Conservation (phyloP, 2,113 vertebrate genomes). For the Neolamprologus falcicula region DNA sequence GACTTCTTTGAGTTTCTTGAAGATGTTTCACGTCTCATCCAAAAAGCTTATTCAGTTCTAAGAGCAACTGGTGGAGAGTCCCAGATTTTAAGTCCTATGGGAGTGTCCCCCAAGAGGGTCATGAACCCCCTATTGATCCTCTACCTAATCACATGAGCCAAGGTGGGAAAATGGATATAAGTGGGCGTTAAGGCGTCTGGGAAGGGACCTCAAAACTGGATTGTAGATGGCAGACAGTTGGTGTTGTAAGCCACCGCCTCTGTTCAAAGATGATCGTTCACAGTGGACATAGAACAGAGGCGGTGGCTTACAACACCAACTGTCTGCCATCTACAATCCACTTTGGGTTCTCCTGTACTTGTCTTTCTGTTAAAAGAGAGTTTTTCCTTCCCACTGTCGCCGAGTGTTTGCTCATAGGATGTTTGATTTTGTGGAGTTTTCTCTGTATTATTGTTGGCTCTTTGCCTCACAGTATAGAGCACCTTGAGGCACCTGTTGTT, state of each 20-base stretch:
- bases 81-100: background rate
- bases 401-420: background rate
- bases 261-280: background rate
- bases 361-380: background rate
- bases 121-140: background rate
- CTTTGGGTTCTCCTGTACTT: background rate
- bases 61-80: background rate
- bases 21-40: background rate
- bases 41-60: background rate
- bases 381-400: background rate
- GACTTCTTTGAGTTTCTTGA: background rate
- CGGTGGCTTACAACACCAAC: background rate
- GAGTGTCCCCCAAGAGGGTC: background rate
- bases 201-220: background rate
- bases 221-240: background rate
- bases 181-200: background rate
- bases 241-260: background rate
- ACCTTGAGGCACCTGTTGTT: rapidly evolving
- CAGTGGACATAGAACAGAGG: rapidly evolving
- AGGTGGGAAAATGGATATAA: rapidly evolving
- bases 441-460: background rate
- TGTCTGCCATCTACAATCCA: background rate
- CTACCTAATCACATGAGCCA: background rate
- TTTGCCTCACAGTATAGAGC: background rate
- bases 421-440: background rate